Evolutionary conservation across 1,140 invertebrate species (phyloP).

Genomic region (Nasonia giraulti): DNA sequence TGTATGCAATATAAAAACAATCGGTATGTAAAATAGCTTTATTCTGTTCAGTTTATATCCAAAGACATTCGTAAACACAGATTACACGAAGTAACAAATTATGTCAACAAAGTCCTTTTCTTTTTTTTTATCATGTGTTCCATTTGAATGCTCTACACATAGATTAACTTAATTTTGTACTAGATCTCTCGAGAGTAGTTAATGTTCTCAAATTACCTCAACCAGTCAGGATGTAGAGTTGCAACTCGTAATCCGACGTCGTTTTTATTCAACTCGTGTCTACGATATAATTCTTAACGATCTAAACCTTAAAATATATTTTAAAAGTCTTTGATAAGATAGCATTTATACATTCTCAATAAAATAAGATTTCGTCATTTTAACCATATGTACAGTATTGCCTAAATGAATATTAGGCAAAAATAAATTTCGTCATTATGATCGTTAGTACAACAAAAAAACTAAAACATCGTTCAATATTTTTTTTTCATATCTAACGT

Average conservation of each 20-base stretch:
- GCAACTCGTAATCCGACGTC: background rate
- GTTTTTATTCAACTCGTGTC: constrained; percentile 29
- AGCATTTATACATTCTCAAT: constrained; percentile 55
- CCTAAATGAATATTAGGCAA: constrained; percentile 60
- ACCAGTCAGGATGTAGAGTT: constrained; percentile 15
- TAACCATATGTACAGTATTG: constrained; percentile 62
- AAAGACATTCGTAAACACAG: constrained; percentile 58
- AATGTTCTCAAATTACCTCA: constrained; percentile 40
- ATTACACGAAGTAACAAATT: constrained; percentile 61
- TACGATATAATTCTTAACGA: constrained; percentile 50
- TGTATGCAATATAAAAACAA: constrained; percentile 29
- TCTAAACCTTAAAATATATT: constrained; percentile 56
- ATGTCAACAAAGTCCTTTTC: constrained; percentile 49
- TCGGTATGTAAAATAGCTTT: constrained; percentile 68
- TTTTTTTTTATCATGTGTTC: background rate
- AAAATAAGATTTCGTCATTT: constrained; percentile 54
- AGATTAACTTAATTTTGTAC: constrained; percentile 63
- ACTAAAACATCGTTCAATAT: constrained; percentile 18
- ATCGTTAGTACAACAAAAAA: constrained; percentile 21
- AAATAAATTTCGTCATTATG: constrained; percentile 39
- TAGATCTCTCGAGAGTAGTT: constrained; percentile 54
- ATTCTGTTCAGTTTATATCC: constrained; percentile 61
- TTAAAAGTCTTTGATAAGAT: constrained; percentile 57
- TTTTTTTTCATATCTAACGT: background rate
- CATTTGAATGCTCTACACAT: constrained; percentile 58